These are phyloP conservation scores for Callocephalon fimbriatum DNA, from an alignment of 2,113 vertebrate genomes.

Conservation along the genomic window DNA sequence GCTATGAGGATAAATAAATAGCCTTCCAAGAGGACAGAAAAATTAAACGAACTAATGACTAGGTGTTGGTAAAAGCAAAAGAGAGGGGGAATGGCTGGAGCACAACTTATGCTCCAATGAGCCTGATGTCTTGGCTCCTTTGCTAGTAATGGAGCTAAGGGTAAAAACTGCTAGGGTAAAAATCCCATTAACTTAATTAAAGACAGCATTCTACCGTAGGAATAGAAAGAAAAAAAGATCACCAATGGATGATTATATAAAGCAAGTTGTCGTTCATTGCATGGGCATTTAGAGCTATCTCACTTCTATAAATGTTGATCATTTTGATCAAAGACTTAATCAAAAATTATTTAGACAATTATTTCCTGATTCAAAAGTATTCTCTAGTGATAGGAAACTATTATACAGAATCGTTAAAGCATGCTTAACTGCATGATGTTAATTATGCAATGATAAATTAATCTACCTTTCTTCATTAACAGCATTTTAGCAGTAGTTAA, in stretches of 20 bases:
- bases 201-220: neutral
- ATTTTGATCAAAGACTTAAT: conserved; percentile 64
- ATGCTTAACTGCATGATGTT: conserved; percentile 73
- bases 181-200: neutral
- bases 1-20: neutral
- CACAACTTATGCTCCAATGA: neutral
- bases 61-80: neutral
- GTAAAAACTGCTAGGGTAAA: neutral
- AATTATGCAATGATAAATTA: conserved; percentile 81
- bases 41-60: neutral
- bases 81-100: neutral
- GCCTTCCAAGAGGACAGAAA: neutral
- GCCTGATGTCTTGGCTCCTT: neutral
- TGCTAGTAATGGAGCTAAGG: neutral
- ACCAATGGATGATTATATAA: neutral
- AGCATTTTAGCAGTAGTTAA: conserved; percentile 69
- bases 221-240: neutral
- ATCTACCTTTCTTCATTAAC: conserved; percentile 78
- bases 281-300: neutral
- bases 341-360: conserved; percentile 67
- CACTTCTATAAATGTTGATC: conserved; percentile 28
- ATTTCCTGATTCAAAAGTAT: conserved; percentile 68
- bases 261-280: neutral
- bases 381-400: conserved; percentile 72
- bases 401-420: conserved; percentile 79